Evolutionary conservation across 2,113 vertebrate genomes (phyloP).

Genomic region (Acanthisitta chloris): DNA sequence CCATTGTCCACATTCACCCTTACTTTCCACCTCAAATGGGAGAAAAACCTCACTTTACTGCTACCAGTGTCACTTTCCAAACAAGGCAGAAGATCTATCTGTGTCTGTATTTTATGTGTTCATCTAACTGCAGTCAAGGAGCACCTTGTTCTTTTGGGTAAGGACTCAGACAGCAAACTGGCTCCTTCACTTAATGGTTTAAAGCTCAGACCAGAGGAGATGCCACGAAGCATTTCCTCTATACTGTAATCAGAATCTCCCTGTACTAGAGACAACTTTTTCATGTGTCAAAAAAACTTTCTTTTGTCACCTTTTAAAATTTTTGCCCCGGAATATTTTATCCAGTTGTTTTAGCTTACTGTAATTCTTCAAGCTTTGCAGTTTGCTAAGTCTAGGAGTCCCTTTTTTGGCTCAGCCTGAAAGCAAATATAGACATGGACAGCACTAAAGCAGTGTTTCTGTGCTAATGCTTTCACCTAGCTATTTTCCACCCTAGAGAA

Average conservation of each 20-base stretch:
- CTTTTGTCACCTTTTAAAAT: background rate
- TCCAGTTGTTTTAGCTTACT: background rate
- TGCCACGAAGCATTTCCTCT: background rate
- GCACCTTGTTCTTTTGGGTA: background rate
- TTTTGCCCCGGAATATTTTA: background rate
- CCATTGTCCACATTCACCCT: background rate
- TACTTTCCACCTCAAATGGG: background rate
- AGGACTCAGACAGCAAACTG: background rate
- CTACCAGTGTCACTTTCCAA: background rate
- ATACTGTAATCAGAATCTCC: background rate
- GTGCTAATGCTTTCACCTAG: background rate
- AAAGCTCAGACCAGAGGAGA: background rate
- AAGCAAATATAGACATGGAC: background rate
- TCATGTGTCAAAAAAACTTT: background rate
- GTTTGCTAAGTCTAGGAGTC: background rate
- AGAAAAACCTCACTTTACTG: background rate
- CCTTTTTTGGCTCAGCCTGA: background rate
- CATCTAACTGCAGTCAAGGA: background rate
- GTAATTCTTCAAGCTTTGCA: background rate
- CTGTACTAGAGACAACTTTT: background rate
- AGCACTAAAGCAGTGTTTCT: background rate
- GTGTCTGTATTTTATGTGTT: background rate
- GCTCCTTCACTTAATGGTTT: background rate
- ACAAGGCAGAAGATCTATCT: background rate
- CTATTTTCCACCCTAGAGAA: constrained; percentile 23